Base-by-base conservation (phyloP, 2,888 invertebrate species). In the Troides helena region DNA sequence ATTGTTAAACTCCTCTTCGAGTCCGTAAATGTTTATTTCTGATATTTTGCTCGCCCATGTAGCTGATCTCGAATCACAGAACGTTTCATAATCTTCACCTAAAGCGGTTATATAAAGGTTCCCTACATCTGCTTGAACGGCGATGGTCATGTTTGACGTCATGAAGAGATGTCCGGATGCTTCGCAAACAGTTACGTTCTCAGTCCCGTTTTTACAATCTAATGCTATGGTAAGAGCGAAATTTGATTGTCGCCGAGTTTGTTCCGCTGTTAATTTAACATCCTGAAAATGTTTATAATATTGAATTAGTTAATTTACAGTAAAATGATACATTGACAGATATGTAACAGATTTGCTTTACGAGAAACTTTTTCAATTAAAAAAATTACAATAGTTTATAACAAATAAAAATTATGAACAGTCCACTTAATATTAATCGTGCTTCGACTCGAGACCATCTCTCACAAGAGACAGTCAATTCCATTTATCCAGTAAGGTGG, bases 21-120 rank as follows among this genome's bases (percentile, higher is more conserved):
- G 80, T 7, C 93, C 93, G 67, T 87, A 93, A 7, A 93, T 77
- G 25, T 76, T 81, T 8, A 92, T 74, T 70, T 84, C 79, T 57
- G 72, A 74, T 1, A 93, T 75, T 2, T 61, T 71, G 18, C 77
- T 78, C 1, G 83, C 75, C 81, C 85, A 87, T 25, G 76, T 62
- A 25, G 80, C 76, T 66, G 72, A 60, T 14, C 23, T 68, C 0
- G 50, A 53, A 50, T 80, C 74, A 71, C 92, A 92, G 4, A 88
- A 72, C 2, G 78, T 61, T 18, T 71, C 72, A 30, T 82, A 84
- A 70, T 87, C 80, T 12, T 79, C 73, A 10, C 86, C 88, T 7
- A 69, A 60, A 0, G 81, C 78, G 4, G 76, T 82, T 18, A 90
- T 81, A 0, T 65, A 78, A 14, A 92, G 58, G 23, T 76, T 71